Evolutionary conservation across 2,797 vertebrate species (phyloP).

Genomic region (Capromys pilorides): DNA sequence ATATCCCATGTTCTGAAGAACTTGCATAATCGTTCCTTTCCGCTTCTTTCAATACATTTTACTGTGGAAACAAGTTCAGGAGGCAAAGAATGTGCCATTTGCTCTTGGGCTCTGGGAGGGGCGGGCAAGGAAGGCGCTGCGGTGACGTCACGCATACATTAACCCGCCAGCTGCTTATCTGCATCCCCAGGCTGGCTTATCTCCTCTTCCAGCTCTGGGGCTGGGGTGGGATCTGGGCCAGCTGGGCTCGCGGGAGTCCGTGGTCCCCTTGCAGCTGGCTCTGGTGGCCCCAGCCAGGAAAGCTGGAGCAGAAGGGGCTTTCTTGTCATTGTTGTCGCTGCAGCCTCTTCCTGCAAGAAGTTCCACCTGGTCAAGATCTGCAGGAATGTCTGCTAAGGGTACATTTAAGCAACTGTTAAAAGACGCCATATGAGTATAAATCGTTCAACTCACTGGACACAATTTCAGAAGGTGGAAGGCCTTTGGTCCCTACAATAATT

Average conservation of each 20-base stretch:
- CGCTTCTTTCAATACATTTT: background rate
- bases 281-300: background rate
- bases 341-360: conserved; percentile 55
- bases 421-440: background rate
- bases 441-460: background rate
- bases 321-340: conserved; percentile 35
- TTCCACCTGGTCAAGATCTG: background rate
- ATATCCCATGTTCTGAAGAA: background rate
- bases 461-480: background rate
- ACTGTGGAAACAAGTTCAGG: background rate
- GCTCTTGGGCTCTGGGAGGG: background rate
- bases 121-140: background rate
- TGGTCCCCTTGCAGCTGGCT: background rate
- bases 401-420: conserved; percentile 18
- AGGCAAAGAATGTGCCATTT: background rate
- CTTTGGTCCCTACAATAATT: background rate
- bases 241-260: rapidly evolving
- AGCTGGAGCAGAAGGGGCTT: background rate
- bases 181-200: background rate
- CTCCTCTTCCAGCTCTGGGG: background rate
- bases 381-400: background rate
- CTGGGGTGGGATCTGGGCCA: background rate
- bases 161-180: background rate
- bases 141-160: background rate
- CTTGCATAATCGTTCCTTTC: background rate